A percentile compares a stretch with the other conserved stretches of the same genome.
Evolutionary conservation across 35 echinoderm and acorn worm species (phyloP).

Genomic region (Hemicentrotus pulcherrimus): DNA sequence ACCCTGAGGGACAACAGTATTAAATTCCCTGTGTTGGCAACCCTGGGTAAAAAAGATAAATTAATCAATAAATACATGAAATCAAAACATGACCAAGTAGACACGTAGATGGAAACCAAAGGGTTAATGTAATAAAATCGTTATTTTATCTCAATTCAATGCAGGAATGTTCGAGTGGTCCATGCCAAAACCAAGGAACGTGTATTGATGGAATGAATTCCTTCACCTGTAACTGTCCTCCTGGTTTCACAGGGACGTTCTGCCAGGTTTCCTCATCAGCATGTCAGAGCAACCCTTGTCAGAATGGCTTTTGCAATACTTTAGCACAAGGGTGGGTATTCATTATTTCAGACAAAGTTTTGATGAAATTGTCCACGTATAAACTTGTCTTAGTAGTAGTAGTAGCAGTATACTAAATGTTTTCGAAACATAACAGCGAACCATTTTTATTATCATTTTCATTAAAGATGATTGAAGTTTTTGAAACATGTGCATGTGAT

Average conservation of each 20-base stretch:
- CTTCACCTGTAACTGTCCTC: constrained; percentile 65
- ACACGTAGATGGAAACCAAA: too few relatives aligned
- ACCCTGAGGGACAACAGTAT: too few relatives aligned
- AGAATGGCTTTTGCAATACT: background rate
- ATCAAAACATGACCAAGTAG: too few relatives aligned
- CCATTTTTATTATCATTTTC: background rate
- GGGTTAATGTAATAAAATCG: too few relatives aligned
- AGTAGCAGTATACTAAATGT: too few relatives aligned
- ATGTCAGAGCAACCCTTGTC: constrained; percentile 33
- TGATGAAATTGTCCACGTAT: background rate
- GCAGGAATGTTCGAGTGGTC: constrained; percentile 56
- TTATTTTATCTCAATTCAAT: background rate
- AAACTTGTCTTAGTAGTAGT: too few relatives aligned
- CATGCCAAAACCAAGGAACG: constrained; percentile 64
- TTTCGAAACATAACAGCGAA: background rate
- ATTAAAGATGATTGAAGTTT: background rate
- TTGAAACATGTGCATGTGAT: background rate
- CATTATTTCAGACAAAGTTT: background rate
- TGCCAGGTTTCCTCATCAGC: background rate
- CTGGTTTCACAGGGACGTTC: constrained; percentile 41
- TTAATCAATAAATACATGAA: too few relatives aligned
- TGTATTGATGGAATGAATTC: constrained; percentile 66
- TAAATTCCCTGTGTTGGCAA: too few relatives aligned
- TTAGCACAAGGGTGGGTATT: background rate
- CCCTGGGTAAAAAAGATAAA: too few relatives aligned